Evolutionary conservation across 2,888 invertebrate species (phyloP).

Genomic region (Lycocerus yunnanus): DNA sequence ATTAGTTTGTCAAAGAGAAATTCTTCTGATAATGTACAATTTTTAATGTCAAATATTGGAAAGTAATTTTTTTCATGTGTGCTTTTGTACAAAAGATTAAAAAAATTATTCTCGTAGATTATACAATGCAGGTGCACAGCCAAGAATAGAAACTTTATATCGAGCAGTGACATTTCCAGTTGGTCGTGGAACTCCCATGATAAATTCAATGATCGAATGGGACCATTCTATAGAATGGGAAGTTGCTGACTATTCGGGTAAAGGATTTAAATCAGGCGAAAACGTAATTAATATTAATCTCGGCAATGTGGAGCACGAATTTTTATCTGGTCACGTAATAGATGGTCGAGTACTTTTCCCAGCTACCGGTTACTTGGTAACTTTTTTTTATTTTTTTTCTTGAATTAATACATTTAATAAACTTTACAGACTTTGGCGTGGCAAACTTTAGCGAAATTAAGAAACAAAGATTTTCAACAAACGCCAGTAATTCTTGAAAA

Average conservation of each 20-base stretch:
- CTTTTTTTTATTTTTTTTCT: not conserved
- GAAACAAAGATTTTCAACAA: constrained; percentile 73
- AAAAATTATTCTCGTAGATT: constrained; percentile 61
- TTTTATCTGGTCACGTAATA: constrained; percentile 84
- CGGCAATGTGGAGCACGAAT: constrained; percentile 73
- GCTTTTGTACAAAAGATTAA: not conserved
- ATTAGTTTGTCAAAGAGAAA: constrained; percentile 86
- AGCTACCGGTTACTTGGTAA: constrained; percentile 88
- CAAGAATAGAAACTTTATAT: constrained; percentile 74
- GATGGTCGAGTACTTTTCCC: constrained; percentile 94
- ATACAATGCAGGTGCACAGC: constrained; percentile 80
- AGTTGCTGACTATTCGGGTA: constrained; percentile 75
- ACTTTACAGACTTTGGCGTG: constrained; percentile 72
- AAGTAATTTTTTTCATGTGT: constrained; percentile 60
- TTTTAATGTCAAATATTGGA: constrained; percentile 80
- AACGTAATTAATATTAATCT: constrained; percentile 78
- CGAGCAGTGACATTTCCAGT: constrained; percentile 83
- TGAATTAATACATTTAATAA: not conserved
- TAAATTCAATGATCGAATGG: constrained; percentile 87
- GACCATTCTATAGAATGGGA: constrained; percentile 90
- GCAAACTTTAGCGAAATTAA: constrained; percentile 83
- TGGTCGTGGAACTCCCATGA: constrained; percentile 87
- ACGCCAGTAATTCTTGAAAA: constrained; percentile 87
- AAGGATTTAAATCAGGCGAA: constrained; percentile 71
- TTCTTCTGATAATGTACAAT: constrained; percentile 73